Base-by-base conservation (phyloP, 2,888 invertebrate genomes). In the Hyposoter dolosus region DNA sequence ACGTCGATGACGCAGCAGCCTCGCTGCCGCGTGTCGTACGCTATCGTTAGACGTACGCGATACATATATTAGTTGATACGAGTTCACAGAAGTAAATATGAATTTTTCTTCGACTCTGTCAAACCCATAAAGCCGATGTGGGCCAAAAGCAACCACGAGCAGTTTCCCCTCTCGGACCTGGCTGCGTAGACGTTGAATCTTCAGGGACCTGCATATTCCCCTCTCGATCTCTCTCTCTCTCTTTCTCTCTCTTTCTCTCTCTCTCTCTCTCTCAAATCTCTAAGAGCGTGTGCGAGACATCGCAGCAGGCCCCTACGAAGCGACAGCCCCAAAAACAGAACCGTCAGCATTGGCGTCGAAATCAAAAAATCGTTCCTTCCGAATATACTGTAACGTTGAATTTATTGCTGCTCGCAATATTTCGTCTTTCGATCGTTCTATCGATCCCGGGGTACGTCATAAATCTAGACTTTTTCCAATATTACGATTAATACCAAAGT, bases 281-380 rank as follows among this genome's bases (percentile, higher is more conserved):
- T 12, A n/a, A 53, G 19, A 53, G 19, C 56, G 56, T 56, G 56
- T 56, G 56, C 56, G 56, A 65, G 32, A 35, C 40, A n/a, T 65
- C 35, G 56, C 56, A 66, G 65, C 17, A 40, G 40, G 65, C 32
- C 28, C 56, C 23, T 60, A 28, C 56, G 28, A 40, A 40, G 28
- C 56, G 56, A 60, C 56, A 74, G 65, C 50, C 74, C 53, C 71
- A 53, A 71, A 71, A 76, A 63, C 63, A 76, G 47, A 50, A 50
- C 7, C 23, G 47, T 40, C 43, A 63, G 63, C 85, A 84, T 65
- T 86, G 86, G 84, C 84, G 84, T 84, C 82, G 79, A 75, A 40
- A 69, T 50, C n/a, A 40, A 56, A 40, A 56, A 45, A n/a, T 43
- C 32, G 12, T 15, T 15, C 43, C 1, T n/a, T 28, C 40, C 12